Base-by-base conservation (phyloP, 2,797 vertebrate species). In the Cyprinella venusta region DNA sequence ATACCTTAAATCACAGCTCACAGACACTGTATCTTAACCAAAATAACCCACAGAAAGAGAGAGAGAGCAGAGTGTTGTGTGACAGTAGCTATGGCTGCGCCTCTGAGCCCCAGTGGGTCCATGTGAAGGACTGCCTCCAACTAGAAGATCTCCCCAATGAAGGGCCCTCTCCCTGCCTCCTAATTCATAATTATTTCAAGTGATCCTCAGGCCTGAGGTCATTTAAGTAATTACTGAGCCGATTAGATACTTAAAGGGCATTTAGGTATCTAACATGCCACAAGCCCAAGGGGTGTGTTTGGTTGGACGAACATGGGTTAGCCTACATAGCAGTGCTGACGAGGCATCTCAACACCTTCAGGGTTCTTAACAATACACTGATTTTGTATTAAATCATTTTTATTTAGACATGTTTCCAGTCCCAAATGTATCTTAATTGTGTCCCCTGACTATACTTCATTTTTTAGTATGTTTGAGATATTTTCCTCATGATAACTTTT, bases 201-300 rank as follows among this genome's bases (percentile, higher is more conserved):
- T 88, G 86, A 89, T 88, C 86, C 85, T 86, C 85, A 69, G 82
- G 87, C 86, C 89, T 75, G 86, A 88, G 89, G 89, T 90, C 87
- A 90, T 89, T 88, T 87, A 84, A 88, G 89, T 91, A 90, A 91
- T 90, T 90, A 89, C 88, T 85, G 86, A 89, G 86, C 89, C 89
- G 86, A 90, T 91, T 89, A 90, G 88, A 88, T 80, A 83, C 88
- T 90, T 89, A 89, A 91, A 90, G 87, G 89, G 85, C 89, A 85
- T 90, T 87, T 88, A 87, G 88, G 82, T 87, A 78, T 86, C 85
- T 79, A 83, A 72, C 80, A 76, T 42, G 84, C 74, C 59, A 40
- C 80, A 85, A 79, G 84, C 79, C 80, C 84, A 82, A 78, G 77
- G 86, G 81, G 77, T 56, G 67, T 85, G 85, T 87, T 81, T 86